A percentile compares a stretch with the other conserved stretches of the same genome.
These are phyloP conservation scores for Platichthys flesus DNA, from an alignment of 2,113 vertebrate species.

Conservation along the genomic window DNA sequence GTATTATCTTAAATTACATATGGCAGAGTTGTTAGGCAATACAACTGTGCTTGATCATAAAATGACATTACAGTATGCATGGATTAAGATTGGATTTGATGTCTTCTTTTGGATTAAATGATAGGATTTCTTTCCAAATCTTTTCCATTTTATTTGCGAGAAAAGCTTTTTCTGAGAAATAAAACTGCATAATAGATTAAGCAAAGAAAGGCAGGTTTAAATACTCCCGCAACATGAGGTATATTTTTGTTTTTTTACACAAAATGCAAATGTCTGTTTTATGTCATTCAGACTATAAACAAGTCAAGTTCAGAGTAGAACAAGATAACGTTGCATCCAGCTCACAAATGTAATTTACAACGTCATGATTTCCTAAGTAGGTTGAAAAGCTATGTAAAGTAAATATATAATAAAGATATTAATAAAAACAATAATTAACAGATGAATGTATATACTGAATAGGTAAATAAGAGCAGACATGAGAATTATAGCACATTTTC, in stretches of 20 bases:
- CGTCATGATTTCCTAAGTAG: too few relatives aligned
- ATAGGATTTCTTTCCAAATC: constrained; percentile 14
- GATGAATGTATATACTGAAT: too few relatives aligned
- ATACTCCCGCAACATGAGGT: not conserved
- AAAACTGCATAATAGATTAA: not conserved
- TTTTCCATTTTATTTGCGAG: constrained; percentile 8
- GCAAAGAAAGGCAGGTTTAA: constrained; percentile 5
- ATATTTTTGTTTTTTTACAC: not conserved
- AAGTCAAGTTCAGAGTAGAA: too few relatives aligned
- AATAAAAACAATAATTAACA: too few relatives aligned
- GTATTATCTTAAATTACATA: constrained; percentile 42
- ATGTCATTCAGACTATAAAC: too few relatives aligned
- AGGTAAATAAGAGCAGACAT: too few relatives aligned
- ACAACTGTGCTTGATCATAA: constrained; percentile 32
- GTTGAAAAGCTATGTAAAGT: too few relatives aligned
- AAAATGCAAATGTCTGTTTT: too few relatives aligned
- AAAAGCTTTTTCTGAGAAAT: not conserved
- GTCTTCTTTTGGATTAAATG: not conserved
- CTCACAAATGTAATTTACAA: too few relatives aligned
- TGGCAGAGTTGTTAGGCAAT: constrained; percentile 44
- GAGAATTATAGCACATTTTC: too few relatives aligned
- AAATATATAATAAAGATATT: too few relatives aligned
- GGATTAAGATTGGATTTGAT: constrained; percentile 24
- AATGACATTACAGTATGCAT: constrained; percentile 19
- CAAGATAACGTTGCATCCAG: too few relatives aligned